Evolutionary conservation across 2,888 invertebrate species (phyloP).

Genomic region (Stramonita haemastoma): DNA sequence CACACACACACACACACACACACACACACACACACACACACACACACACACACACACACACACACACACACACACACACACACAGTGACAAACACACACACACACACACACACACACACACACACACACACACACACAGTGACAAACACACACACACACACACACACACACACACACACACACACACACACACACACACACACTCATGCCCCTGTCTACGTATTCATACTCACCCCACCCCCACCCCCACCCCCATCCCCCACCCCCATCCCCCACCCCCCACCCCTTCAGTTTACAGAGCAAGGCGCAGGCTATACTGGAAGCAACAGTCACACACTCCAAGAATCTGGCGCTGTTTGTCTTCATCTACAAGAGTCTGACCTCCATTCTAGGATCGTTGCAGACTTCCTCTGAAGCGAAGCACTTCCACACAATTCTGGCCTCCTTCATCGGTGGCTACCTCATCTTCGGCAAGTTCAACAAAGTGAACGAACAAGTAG

Average conservation of each 20-base stretch:
- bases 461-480: slow-evolving; percentile 79
- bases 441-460: slow-evolving; percentile 78
- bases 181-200: too few species aligned
- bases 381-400: slow-evolving; percentile 64
- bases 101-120: too few species aligned
- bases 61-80: too few species aligned
- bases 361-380: slow-evolving; percentile 77
- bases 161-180: too few species aligned
- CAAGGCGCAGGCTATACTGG: slow-evolving; percentile 75
- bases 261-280: too few species aligned
- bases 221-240: not conserved
- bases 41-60: too few species aligned
- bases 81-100: too few species aligned
- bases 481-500: slow-evolving; percentile 80
- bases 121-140: too few species aligned
- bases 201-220: not conserved
- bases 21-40: too few species aligned
- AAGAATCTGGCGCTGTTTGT: slow-evolving; percentile 78
- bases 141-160: too few species aligned
- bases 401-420: slow-evolving; percentile 51
- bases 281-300: slow-evolving; percentile 64
- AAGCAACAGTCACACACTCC: slow-evolving; percentile 78
- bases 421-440: slow-evolving; percentile 75
- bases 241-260: too few species aligned
- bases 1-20: too few species aligned